Percentiles rank a stretch among this genome's conserved stretches.
These are phyloP conservation scores for Schrankia costaestrigalis DNA, from an alignment of 2,888 invertebrate species.

Conservation along the genomic window DNA sequence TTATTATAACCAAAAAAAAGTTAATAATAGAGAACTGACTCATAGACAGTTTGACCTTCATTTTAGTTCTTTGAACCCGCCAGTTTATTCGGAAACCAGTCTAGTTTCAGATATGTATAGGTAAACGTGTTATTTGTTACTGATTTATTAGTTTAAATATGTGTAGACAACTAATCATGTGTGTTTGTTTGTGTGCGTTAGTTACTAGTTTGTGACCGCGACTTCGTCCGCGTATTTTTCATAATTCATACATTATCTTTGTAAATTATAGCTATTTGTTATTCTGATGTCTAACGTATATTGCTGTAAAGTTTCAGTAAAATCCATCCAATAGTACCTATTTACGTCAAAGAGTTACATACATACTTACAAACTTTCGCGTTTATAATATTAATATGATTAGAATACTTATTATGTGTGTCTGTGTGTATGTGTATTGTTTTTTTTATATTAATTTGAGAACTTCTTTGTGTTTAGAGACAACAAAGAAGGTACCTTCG, in stretches of 20 bases:
- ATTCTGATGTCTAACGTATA: too few relatives aligned
- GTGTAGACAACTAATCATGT: not conserved
- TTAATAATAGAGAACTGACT: conserved; percentile 60
- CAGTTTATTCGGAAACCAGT: conserved; percentile 31
- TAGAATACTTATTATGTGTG: not conserved
- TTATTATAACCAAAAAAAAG: conserved; percentile 53
- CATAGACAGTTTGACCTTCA: conserved; percentile 62
- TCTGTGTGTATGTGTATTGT: conserved; percentile 1
- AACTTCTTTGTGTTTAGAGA: conserved; percentile 48
- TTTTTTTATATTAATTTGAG: conserved; percentile 4
- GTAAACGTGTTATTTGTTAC: conserved; percentile 32
- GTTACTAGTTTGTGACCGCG: too few relatives aligned
- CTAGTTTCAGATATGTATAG: conserved; percentile 59
- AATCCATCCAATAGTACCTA: too few relatives aligned
- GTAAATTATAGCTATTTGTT: too few relatives aligned
- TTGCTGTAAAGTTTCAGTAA: too few relatives aligned
- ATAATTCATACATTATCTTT: too few relatives aligned
- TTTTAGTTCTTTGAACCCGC: conserved; percentile 65
- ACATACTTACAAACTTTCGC: too few relatives aligned
- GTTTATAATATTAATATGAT: too few relatives aligned
- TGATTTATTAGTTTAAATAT: conserved; percentile 23
- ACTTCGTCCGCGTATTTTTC: too few relatives aligned
- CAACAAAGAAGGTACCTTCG: conserved; percentile 57
- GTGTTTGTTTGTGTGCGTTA: not conserved
- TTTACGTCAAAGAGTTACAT: too few relatives aligned